A percentile compares a stretch with the other conserved stretches of the same genome.
phyloP scores from a whole-genome alignment of 2,888 invertebrate species.

The Pseudanteris insignis region DNA sequence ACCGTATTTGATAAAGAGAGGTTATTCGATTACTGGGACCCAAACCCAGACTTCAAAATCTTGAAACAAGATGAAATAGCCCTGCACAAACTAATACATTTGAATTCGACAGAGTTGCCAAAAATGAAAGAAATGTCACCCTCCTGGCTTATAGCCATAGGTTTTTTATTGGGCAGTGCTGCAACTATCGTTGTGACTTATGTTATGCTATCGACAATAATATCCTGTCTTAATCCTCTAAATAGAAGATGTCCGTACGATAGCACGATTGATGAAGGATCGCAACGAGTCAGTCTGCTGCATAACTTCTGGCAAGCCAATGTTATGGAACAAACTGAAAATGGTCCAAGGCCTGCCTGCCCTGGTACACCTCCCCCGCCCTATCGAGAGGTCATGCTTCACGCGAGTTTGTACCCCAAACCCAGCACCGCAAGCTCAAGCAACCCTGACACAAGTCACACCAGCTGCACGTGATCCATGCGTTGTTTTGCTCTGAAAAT shows the following conservation, averaged over 20 bases:
- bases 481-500: conserved; percentile 25
- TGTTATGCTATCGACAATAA: conserved; percentile 50
- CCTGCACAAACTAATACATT: conserved; percentile 1
- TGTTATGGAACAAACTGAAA: conserved; percentile 25
- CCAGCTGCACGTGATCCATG: conserved; percentile 22
- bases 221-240: conserved; percentile 44
- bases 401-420: conserved; percentile 48
- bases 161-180: conserved; percentile 55
- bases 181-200: conserved; percentile 54
- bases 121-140: conserved; percentile 45
- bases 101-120: conserved; percentile 13
- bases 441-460: conserved; percentile 1
- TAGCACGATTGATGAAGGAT: conserved; percentile 27
- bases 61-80: conserved; percentile 21
- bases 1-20: conserved; percentile 5
- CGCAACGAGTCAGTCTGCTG: conserved; percentile 53
- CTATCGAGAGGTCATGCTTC: conserved; percentile 60
- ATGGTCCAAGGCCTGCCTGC: conserved; percentile 46
- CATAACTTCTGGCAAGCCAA: conserved; percentile 48
- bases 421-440: conserved; percentile 7
- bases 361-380: conserved; percentile 62
- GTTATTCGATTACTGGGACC: conserved; percentile 12
- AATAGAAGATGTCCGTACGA: conserved; percentile 31
- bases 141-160: conserved; percentile 53
- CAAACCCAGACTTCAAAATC: conserved; percentile 1